Conservation (phyloP, 2,888 invertebrate genomes). For the Dastarcus helophoroides region DNA sequence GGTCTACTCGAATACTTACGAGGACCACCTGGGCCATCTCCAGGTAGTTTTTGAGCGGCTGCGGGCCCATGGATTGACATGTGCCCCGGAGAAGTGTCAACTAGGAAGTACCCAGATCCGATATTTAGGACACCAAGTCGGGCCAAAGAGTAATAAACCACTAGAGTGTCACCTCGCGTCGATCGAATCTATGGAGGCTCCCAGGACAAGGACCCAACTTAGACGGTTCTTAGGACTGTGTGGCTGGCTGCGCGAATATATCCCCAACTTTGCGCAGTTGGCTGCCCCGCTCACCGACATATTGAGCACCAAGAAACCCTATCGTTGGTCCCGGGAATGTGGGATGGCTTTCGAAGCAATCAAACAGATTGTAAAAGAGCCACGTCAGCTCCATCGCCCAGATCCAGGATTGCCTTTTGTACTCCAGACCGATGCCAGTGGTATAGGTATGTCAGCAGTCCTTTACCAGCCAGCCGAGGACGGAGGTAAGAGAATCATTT, state of each 20-base stretch:
- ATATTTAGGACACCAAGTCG: neutral
- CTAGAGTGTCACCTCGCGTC: slow-evolving; percentile 9
- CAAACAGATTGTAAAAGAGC: slow-evolving; percentile 12
- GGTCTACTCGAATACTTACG: slow-evolving; percentile 9
- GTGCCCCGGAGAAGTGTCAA: slow-evolving; percentile 12
- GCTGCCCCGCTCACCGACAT: slow-evolving; percentile 18
- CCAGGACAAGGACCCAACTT: slow-evolving; percentile 11
- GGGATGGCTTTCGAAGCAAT: slow-evolving; percentile 3
- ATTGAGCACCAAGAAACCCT: slow-evolving; percentile 1
- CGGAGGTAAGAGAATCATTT: slow-evolving; percentile 9
- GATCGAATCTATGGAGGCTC: slow-evolving; percentile 5
- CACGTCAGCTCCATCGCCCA: slow-evolving; percentile 15
- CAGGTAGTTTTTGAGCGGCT: neutral
- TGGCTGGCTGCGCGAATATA: slow-evolving; percentile 19
- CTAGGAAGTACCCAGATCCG: slow-evolving; percentile 8
- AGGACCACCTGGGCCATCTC: slow-evolving; percentile 15
- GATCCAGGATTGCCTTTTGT: slow-evolving; percentile 12
- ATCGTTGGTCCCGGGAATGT: neutral
- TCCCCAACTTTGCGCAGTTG: slow-evolving; percentile 8
- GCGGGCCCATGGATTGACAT: slow-evolving; percentile 11
- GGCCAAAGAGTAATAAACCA: slow-evolving; percentile 10
- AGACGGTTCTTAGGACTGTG: slow-evolving; percentile 16
- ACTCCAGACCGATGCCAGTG: slow-evolving; percentile 19
- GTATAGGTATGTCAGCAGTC: slow-evolving; percentile 17
- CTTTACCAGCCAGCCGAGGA: slow-evolving; percentile 14